Conservation (phyloP, 2,113 vertebrate genomes). For the Alectura lathami region DNA sequence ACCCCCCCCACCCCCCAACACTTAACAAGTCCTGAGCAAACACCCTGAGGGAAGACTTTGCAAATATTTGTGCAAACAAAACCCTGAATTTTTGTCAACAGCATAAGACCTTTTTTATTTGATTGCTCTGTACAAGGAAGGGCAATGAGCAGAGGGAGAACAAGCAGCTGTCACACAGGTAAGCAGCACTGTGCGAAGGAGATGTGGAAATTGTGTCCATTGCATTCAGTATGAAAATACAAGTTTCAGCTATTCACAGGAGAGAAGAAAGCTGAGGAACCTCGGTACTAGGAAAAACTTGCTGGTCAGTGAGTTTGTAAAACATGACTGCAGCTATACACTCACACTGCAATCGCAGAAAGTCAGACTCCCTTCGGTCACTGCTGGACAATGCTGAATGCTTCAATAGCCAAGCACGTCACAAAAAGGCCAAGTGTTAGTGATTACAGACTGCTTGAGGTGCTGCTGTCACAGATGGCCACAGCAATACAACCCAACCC, state of each 20-base stretch:
- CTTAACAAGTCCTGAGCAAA: neutral
- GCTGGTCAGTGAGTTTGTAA: neutral
- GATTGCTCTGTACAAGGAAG: neutral
- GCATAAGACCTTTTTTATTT: neutral
- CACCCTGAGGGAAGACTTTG: neutral
- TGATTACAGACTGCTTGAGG: accelerated
- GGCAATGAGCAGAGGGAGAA: neutral
- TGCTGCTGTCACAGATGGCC: neutral
- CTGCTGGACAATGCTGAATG: neutral
- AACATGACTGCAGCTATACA: neutral
- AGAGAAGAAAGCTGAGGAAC: neutral
- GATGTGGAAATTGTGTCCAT: neutral
- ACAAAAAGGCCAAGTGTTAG: neutral
- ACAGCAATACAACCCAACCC: neutral
- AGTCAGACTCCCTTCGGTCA: neutral
- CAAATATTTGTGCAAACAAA: neutral
- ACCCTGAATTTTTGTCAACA: neutral
- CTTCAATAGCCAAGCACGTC: neutral
- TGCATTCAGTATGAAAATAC: neutral
- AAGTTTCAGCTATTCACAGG: neutral
- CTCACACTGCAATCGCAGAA: accelerated
- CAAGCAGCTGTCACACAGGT: neutral
- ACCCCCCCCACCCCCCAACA: too few relatives aligned
- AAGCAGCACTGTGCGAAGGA: neutral
- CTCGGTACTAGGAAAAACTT: neutral